phyloP scores from a whole-genome alignment of 2,797 vertebrate genomes.

The Otolemur crassicaudatus region DNA sequence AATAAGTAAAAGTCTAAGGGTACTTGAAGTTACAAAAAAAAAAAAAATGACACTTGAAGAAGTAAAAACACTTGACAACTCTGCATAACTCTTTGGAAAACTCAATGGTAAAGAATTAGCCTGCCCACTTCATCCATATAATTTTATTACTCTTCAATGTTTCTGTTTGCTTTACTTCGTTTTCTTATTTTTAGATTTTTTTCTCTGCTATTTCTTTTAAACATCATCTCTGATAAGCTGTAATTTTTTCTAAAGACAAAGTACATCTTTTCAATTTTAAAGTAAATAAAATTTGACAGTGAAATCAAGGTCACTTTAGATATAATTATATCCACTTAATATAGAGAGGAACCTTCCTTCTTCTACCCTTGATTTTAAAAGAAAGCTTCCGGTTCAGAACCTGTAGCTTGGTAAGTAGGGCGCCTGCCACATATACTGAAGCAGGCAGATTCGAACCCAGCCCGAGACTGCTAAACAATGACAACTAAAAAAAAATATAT shows the following conservation, averaged over 20 bases:
- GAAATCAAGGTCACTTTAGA: background rate
- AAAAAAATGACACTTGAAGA: background rate
- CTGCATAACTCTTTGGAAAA: conserved; percentile 24
- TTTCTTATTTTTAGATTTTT: background rate
- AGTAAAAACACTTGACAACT: background rate
- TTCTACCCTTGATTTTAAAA: background rate
- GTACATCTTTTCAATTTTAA: background rate
- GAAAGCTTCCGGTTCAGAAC: background rate
- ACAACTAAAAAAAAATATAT: no score
- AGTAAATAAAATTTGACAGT: background rate
- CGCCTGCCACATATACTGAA: no score
- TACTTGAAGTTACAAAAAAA: background rate
- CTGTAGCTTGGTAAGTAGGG: no score
- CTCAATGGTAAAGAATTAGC: background rate
- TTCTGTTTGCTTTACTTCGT: background rate
- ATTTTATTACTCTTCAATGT: conserved; percentile 1
- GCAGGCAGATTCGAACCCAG: no score
- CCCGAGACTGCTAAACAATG: no score
- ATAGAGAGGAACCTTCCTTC: background rate
- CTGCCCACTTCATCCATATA: background rate
- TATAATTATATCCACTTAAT: background rate
- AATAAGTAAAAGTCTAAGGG: conserved; percentile 3
- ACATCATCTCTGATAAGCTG: background rate
- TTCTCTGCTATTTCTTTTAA: background rate
- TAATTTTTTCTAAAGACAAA: background rate